Percentiles rank a stretch among this genome's conserved stretches.
phyloP scores from a whole-genome alignment of 2,113 vertebrate species.

The Dinomys branickii region DNA sequence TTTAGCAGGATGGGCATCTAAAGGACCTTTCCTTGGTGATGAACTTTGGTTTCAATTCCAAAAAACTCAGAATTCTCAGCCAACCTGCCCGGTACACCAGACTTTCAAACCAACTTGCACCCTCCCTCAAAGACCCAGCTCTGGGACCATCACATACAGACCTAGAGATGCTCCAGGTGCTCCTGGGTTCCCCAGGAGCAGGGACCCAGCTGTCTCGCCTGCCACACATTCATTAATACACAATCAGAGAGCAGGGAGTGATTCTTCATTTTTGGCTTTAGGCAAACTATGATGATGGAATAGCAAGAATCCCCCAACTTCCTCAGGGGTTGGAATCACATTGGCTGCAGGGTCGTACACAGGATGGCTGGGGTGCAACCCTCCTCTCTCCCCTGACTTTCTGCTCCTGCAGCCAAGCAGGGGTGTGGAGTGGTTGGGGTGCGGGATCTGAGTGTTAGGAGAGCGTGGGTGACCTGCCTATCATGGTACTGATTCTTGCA shows the following conservation, averaged over 20 bases:
- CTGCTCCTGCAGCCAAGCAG: background rate
- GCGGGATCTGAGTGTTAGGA: background rate
- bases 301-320: background rate
- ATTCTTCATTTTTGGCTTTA: background rate
- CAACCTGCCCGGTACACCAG: background rate
- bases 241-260: background rate
- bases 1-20: background rate
- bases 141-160: fast-evolving
- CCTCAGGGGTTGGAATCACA: background rate
- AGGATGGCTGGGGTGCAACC: background rate
- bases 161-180: background rate
- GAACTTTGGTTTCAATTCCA: background rate
- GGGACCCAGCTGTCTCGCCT: background rate
- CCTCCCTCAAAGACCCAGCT: background rate
- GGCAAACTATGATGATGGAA: background rate
- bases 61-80: background rate
- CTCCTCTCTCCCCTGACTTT: background rate
- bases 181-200: background rate
- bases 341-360: background rate
- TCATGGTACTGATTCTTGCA: background rate
- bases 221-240: no score
- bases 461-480: background rate
- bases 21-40: background rate
- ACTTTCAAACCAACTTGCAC: fast-evolving
- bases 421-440: background rate